Evolutionary conservation across 2,113 vertebrate genomes (phyloP), one percentile per base, ranked within the genome.

Genomic region (Apaloderma vittatum): DNA sequence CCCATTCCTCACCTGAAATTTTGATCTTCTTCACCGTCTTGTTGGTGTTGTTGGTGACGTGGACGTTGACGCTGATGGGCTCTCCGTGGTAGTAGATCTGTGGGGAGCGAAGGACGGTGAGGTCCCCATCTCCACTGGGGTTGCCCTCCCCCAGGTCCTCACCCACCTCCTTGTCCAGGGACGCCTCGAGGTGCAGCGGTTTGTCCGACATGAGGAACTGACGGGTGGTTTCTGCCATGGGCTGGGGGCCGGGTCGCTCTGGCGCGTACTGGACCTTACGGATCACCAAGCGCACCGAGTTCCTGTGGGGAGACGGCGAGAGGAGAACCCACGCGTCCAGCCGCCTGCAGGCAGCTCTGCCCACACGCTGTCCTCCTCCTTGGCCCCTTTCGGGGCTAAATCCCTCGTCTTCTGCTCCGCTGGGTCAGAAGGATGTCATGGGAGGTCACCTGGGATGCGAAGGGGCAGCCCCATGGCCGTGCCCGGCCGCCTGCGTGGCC

Each of bases 131-230:
- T 13, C 29, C 13, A 0, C 10, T 2, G 2, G 21, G 29, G 30
- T 27, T n/a, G 27, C 19, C 21, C 17, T 40, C 40, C 40, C 32
- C 37, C 8, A 4, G 2, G 37, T 23, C 26, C 23, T 45, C 27
- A 1, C 84, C 51, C 86, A 97, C 96, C 99, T 99, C 99, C 93
- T 99, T 99, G 96, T 99, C 99, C 97, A 99, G 97, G 1, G 99
- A 99, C 0, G 99, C 99, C 94, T 99, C 99, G 32, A 99, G 97
- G 82, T 99, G 99, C 93, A 99, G 96, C 0, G 99, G 99, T 81
- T 99, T 99, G 96, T 99, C 99, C 0, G 99, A 99, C 99, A 99
- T 99, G 79, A 99, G 99, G 96, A 99, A 99, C 95, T 99, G 99
- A 36, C 99, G 93, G 40, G 99, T 99, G 91, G 99, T 99, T 89